Evolutionary conservation across 2,797 vertebrate genomes (phyloP), one percentile per base, ranked within the genome.

Genomic region (Spinibarbus caldwelli): DNA sequence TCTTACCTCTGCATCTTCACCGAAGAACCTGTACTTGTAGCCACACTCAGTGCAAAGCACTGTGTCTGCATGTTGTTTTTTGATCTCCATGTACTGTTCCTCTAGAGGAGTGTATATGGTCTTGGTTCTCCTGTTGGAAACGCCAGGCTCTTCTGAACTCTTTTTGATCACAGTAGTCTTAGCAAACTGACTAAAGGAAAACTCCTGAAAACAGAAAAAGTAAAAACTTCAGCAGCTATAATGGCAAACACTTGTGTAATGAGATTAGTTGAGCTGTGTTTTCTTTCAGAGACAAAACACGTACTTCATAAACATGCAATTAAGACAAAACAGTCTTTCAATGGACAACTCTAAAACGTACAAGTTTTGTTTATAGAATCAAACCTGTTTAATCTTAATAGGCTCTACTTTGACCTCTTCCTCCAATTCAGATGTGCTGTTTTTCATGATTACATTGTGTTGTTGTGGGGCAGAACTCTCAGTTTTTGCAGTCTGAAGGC

Each of bases 21-120:
- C 98, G 88, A 99, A 99, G 94, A 99, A 99, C 84, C 98, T 95
- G 86, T 99, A 99, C 89, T 99, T 99, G 92, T 99, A 99, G 0
- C 98, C 98, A 91, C 98, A 99, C 90, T 99, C 98, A 90, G 99
- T 96, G 80, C 97, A 98, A 87, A 99, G 86, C 88, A 99, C 19
- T 0, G 94, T 95, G 23, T 98, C 97, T 64, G 94, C 94, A 85
- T 99, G 93, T 78, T 96, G 95, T 85, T 94, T 92, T 89, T 99
- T 99, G 89, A 99, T 93, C 90, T 97, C 95, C 81, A 98, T 87
- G 87, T 96, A 97, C 71, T 99, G 98, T 90, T 96, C 95, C 59
- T 99, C 98, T 77, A 99, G 93, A 0, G 98, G 98, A 1, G 98
- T 99, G 91, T 96, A 97, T 9, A 91, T 86, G 78, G 91, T 96